Base-by-base conservation (phyloP, 2,888 invertebrate genomes). In the Rhingia campestris region DNA sequence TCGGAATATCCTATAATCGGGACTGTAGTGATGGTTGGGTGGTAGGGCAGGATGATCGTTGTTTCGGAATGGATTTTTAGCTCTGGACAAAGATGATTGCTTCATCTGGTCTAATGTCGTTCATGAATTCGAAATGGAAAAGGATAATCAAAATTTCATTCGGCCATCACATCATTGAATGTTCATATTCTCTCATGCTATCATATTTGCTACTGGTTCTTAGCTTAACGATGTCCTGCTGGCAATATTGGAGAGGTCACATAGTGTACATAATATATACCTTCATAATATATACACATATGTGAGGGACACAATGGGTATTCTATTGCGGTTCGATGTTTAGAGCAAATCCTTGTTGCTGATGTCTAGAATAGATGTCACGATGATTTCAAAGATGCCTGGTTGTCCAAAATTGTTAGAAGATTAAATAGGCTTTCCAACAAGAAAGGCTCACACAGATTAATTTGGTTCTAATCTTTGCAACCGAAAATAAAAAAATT, bases 71-170 rank as follows among this genome's bases (percentile, higher is more conserved):
- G n/a, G 45, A 22, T 22, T 53, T 35, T 66, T 61, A 61, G 72
- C 39, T 45, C 12, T 37, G 70, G 37, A 66, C 54, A 43, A 56
- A 39, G 72, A 82, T 73, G 82, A 82, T 82, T 82, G 73, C 77
- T 69, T 82, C 77, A 63, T 64, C 56, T 53, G 58, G 5, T 72
- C 49, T 81, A 76, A 81, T 81, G 76, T 72, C 64, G 59, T 72
- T n/a, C 72, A 61, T 81, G 81, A 70, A 81, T 82, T 73, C 72
- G 69, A 69, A 77, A 77, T 82, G 82, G 73, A 63, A 77, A 72
- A 77, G 69, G 77, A 82, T 74, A 74, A 82, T 82, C 82, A 82
- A 77, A 77, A 69, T 82, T 69, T 82, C 77, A 82, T 77, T 74
- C 59, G 77, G 56, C 45, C 73, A 69, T 77, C 73, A 73, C 63